These are phyloP conservation scores for Sylvietta virens DNA, from an alignment of 2,113 vertebrate genomes.

Conservation along the genomic window DNA sequence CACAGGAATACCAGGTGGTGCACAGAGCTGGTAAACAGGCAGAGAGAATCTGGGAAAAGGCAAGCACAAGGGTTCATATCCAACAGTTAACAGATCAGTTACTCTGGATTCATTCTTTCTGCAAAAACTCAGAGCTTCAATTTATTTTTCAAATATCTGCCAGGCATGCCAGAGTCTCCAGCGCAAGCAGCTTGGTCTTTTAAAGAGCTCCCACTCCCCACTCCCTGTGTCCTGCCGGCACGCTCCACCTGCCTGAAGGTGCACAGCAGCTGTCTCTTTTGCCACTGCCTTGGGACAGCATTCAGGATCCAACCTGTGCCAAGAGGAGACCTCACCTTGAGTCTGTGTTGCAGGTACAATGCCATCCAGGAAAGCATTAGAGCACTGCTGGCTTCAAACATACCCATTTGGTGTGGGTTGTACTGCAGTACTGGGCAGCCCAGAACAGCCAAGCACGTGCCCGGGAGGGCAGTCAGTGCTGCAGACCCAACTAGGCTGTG, in stretches of 20 bases:
- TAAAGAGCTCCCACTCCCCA: rapidly evolving
- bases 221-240: background rate
- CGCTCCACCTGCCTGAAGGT: background rate
- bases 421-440: background rate
- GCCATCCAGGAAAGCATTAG: background rate
- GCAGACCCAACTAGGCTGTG: background rate
- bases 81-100: background rate
- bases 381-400: background rate
- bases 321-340: background rate
- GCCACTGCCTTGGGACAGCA: no score
- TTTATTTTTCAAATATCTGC: background rate
- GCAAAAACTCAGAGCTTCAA: background rate
- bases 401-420: rapidly evolving
- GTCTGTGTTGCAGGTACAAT: rapidly evolving
- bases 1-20: background rate
- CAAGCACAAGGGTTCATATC: background rate
- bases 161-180: background rate
- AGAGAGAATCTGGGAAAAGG: background rate
- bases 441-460: background rate
- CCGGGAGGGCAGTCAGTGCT: background rate
- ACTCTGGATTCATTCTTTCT: background rate
- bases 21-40: background rate
- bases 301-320: background rate
- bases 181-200: background rate
- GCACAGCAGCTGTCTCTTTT: background rate